Conservation (phyloP, 2,113 vertebrate species). For the Collichthys lucidus region DNA sequence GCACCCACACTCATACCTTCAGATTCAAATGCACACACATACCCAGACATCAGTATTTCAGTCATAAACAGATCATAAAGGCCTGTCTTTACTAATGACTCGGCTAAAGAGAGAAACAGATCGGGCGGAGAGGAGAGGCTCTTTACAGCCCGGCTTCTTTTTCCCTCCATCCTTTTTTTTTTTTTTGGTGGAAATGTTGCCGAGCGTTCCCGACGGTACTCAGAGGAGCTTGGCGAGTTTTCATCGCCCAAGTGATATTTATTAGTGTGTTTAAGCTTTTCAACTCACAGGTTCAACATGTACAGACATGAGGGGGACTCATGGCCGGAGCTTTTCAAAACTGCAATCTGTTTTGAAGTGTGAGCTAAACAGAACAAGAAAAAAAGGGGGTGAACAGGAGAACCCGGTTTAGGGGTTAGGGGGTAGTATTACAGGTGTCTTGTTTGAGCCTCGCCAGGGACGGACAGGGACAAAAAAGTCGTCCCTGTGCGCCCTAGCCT, state of each 20-base stretch:
- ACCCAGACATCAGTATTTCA: constrained; percentile 20
- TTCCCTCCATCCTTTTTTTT: constrained; percentile 24
- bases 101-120: constrained; percentile 70
- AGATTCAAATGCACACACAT: constrained; percentile 26
- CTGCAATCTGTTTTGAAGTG: constrained; percentile 35
- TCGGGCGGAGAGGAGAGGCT: constrained; percentile 38
- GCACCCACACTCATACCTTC: not conserved
- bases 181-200: constrained; percentile 21
- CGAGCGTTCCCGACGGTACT: constrained; percentile 12
- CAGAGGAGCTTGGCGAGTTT: constrained; percentile 13
- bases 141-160: constrained; percentile 55
- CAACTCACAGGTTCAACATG: constrained; percentile 33
- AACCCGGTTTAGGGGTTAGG: not conserved
- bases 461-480: too few relatives aligned
- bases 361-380: not conserved
- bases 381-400: not conserved
- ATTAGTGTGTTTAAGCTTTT: constrained; percentile 37
- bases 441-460: too few relatives aligned
- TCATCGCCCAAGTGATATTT: constrained; percentile 33
- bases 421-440: too few relatives aligned
- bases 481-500: too few relatives aligned
- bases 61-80: constrained; percentile 75
- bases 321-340: not conserved
- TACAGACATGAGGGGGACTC: constrained; percentile 6
- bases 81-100: constrained; percentile 70